A percentile compares a stretch with the other conserved stretches of the same genome.
Conservation (phyloP, 2,797 vertebrate species). For the Cyclura pinguis region DNA sequence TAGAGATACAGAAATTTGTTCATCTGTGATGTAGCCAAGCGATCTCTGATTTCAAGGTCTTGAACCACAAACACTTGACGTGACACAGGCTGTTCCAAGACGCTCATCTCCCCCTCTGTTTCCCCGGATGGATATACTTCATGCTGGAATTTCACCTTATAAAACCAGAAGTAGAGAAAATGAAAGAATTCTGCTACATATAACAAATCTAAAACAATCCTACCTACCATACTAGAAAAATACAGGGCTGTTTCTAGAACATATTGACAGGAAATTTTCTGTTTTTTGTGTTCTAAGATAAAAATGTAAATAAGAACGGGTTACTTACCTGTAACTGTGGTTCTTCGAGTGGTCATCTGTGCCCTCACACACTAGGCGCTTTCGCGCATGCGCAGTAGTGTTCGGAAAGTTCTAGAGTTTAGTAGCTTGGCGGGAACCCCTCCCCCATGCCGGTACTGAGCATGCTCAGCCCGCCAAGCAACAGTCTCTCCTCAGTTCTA, state of each 20-base stretch:
- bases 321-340: no score
- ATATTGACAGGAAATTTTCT: not conserved
- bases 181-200: not conserved
- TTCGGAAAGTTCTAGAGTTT: no score
- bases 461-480: no score
- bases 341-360: no score
- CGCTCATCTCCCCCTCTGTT: constrained; percentile 70
- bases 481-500: no score
- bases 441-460: no score
- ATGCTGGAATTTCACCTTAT: constrained; percentile 96
- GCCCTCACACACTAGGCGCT: no score
- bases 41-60: constrained; percentile 95
- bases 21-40: constrained; percentile 97
- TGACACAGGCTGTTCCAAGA: constrained; percentile 89
- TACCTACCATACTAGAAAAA: not conserved
- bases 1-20: constrained; percentile 99
- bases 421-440: no score
- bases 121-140: constrained; percentile 89
- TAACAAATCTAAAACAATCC: not conserved
- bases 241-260: not conserved
- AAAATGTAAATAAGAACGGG: not conserved
- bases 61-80: constrained; percentile 96
- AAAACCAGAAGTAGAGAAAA: constrained; percentile 12
- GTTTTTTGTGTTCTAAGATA: not conserved
- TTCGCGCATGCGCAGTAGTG: no score